Conservation (phyloP, 2,797 vertebrate genomes). For the Poliocrania exsul region DNA sequence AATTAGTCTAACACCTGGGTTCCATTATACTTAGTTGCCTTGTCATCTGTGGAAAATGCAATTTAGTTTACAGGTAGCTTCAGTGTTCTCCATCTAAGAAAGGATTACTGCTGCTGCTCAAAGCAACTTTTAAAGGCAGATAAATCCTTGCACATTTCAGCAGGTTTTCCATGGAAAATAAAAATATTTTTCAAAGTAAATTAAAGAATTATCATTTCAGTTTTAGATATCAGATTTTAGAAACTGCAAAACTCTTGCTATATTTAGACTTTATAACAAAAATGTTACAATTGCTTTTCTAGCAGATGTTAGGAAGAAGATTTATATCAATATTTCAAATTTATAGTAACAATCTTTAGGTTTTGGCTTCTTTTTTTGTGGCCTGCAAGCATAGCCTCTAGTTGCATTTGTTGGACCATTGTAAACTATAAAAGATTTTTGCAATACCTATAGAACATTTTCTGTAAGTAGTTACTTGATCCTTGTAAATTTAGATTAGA, state of each 20-base stretch:
- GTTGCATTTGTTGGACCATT: background rate
- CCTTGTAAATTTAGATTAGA: slow-evolving; percentile 26
- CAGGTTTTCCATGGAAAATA: background rate
- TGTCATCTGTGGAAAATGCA: slow-evolving; percentile 58
- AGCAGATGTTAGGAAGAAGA: background rate
- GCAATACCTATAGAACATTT: background rate
- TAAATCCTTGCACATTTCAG: background rate
- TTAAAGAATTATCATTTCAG: background rate
- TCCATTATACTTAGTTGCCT: slow-evolving; percentile 54
- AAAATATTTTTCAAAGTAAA: background rate
- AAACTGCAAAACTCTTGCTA: background rate
- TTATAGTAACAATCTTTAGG: background rate
- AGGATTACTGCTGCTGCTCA: slow-evolving; percentile 5
- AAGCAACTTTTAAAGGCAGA: slow-evolving; percentile 13
- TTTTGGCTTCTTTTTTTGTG: background rate
- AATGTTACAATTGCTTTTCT: background rate
- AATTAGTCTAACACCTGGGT: slow-evolving; percentile 74
- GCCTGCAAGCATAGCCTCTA: background rate
- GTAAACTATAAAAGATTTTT: background rate
- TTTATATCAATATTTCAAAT: slow-evolving; percentile 4
- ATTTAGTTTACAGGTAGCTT: slow-evolving; percentile 41
- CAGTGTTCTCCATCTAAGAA: slow-evolving; percentile 3
- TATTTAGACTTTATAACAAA: slow-evolving; percentile 1
- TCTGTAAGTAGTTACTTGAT: background rate
- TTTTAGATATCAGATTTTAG: background rate